A percentile compares a stretch with the other conserved stretches of the same genome.
Conservation (phyloP, 2,888 invertebrate species). For the Tenthredo distinguenda region DNA sequence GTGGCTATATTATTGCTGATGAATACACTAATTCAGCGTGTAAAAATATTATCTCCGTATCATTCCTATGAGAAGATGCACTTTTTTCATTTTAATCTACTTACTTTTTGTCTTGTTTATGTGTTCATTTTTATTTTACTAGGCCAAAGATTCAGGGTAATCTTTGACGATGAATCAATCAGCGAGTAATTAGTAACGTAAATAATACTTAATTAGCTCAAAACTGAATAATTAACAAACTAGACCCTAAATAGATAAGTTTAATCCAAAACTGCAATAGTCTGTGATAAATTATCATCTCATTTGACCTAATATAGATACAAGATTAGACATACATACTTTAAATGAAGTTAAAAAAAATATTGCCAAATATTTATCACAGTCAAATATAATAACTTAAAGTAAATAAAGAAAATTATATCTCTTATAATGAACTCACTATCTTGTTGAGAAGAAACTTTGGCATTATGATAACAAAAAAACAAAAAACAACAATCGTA, state of each 20-base stretch:
- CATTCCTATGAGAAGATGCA: neutral
- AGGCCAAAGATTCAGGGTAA: constrained; percentile 18
- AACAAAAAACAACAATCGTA: neutral
- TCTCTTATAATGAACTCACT: neutral
- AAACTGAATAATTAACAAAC: neutral
- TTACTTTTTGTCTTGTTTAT: neutral
- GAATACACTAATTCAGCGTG: neutral
- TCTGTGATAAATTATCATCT: constrained; percentile 28
- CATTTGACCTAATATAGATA: neutral
- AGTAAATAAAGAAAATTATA: neutral
- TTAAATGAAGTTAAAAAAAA: neutral
- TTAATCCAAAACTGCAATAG: constrained; percentile 4
- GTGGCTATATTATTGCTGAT: neutral
- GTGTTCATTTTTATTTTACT: constrained; percentile 9
- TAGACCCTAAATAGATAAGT: neutral
- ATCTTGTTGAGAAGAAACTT: neutral
- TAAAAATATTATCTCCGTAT: neutral
- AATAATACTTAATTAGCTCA: constrained; percentile 7
- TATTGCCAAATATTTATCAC: constrained; percentile 13
- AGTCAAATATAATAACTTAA: neutral
- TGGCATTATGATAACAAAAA: neutral
- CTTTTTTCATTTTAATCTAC: neutral
- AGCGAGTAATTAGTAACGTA: neutral
- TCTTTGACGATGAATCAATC: constrained; percentile 27
- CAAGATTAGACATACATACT: neutral